A percentile compares a stretch with the other conserved stretches of the same genome.
Evolutionary conservation across 2,113 vertebrate species (phyloP).

Genomic region (Spea bombifrons): DNA sequence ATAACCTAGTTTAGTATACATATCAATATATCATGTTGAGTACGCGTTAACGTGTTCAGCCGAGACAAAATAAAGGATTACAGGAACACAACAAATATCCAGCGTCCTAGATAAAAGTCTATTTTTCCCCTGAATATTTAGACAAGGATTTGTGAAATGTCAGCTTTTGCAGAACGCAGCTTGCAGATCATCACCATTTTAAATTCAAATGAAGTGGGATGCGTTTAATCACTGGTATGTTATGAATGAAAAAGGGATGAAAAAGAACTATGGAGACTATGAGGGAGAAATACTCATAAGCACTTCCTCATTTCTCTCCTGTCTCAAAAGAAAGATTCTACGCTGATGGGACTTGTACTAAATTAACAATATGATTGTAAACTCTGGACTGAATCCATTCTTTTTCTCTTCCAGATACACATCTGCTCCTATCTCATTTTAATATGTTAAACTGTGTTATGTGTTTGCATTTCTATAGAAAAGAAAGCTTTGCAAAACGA

Average conservation of each 20-base stretch:
- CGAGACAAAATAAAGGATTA: slow-evolving; percentile 56
- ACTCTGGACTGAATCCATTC: too few species aligned
- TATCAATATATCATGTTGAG: slow-evolving; percentile 68
- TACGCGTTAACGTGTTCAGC: slow-evolving; percentile 60
- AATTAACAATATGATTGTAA: too few species aligned
- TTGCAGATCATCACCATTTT: slow-evolving; percentile 40
- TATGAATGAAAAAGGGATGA: background rate
- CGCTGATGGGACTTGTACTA: too few species aligned
- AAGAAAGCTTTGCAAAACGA: too few species aligned
- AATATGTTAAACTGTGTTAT: too few species aligned
- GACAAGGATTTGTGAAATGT: slow-evolving; percentile 54
- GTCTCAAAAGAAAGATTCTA: too few species aligned
- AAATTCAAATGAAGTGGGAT: slow-evolving; percentile 8
- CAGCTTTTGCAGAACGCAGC: slow-evolving; percentile 39
- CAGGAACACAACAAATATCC: slow-evolving; percentile 49
- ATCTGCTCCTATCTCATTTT: too few species aligned
- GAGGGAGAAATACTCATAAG: background rate
- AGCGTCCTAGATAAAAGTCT: slow-evolving; percentile 50
- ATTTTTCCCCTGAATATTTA: slow-evolving; percentile 56
- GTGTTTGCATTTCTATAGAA: too few species aligned
- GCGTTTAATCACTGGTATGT: background rate
- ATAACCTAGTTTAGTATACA: slow-evolving; percentile 75
- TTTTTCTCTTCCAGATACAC: too few species aligned
- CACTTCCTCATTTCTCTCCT: too few species aligned
- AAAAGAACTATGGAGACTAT: background rate